phyloP scores from a whole-genome alignment of 2,113 vertebrate species.

The Damaliscus lunatus region DNA sequence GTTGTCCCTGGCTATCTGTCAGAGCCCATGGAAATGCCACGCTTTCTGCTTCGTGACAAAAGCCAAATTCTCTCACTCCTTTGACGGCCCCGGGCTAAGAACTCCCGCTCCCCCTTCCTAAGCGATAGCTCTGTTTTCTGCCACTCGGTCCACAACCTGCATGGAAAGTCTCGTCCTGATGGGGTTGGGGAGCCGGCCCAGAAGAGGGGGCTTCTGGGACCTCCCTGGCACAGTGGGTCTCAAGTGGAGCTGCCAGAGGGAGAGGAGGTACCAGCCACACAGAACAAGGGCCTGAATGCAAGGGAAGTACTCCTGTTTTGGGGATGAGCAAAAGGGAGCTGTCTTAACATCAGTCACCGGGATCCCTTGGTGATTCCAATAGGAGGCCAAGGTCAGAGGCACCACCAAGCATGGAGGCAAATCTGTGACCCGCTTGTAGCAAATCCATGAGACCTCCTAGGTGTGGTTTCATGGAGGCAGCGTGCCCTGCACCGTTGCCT shows the following conservation, averaged over 20 bases:
- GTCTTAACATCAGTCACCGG: neutral
- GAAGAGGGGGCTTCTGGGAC: neutral
- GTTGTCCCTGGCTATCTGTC: neutral
- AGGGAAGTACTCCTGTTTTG: neutral
- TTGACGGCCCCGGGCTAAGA: neutral
- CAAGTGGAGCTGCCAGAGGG: neutral
- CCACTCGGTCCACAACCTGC: neutral
- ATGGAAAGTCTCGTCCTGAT: accelerated
- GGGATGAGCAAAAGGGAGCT: neutral
- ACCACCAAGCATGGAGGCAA: neutral
- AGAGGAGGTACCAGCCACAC: neutral
- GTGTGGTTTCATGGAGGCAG: neutral
- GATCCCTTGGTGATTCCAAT: neutral
- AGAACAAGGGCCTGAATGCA: neutral
- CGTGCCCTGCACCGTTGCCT: neutral
- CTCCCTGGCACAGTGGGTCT: neutral
- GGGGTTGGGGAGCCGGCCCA: neutral
- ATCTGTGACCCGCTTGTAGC: neutral
- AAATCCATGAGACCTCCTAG: neutral
- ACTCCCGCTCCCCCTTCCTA: too few relatives aligned
- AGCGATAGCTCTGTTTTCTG: neutral
- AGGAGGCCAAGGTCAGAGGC: neutral
- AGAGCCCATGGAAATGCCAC: neutral
- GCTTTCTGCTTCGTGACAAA: neutral
- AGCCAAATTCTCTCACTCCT: neutral